Evolutionary conservation across 2,113 vertebrate genomes (phyloP), one percentile per base, ranked within the genome.

Genomic region (Empidonax traillii): DNA sequence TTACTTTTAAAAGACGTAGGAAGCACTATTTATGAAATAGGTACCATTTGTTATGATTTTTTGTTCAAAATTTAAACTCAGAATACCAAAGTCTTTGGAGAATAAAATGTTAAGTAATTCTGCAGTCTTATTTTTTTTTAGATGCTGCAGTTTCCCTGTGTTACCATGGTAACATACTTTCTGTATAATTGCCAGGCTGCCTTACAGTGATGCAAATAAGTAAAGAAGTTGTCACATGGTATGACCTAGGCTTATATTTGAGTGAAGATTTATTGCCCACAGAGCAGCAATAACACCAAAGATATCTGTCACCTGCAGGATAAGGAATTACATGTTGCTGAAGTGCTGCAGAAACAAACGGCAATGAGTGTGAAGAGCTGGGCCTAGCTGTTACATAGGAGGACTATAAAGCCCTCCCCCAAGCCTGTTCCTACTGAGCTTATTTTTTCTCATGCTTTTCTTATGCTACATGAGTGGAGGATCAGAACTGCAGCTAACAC

Each of bases 61-160:
- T 88, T 5, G 1, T 75, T 68, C n/a, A 86, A 86, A 92, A 69
- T 93, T 93, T 96, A 90, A 96, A 69, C 69, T 87, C 39, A 14
- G 80, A 93, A 74, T 87, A 76, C 59, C 4, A 1, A 89, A 81
- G 61, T 65, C 86, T 74, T 67, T 72, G 75, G 92, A 67, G 82
- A 92, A 86, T 83, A 94, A 95, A 83, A 95, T 85, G 89, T 94
- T 96, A 94, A 96, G 94, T 85, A 94, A 93, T 93, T 90, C 89
- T 89, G 89, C 24, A 3, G 90, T 90, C 79, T 93, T 89, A 43
- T 72, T 79, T 76, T 85, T 96, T 96, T 95, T 90, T 65, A 88
- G 85, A 90, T 90, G 89, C 86, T 85, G 96, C 95, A 73, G 85
- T 97, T 92, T 94, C 90, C 73, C 46, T 87, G 22, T 65, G 96